A percentile compares a stretch with the other conserved stretches of the same genome.
phyloP scores from a whole-genome alignment of 2,888 invertebrate species.

The Amblyteles armatorius region DNA sequence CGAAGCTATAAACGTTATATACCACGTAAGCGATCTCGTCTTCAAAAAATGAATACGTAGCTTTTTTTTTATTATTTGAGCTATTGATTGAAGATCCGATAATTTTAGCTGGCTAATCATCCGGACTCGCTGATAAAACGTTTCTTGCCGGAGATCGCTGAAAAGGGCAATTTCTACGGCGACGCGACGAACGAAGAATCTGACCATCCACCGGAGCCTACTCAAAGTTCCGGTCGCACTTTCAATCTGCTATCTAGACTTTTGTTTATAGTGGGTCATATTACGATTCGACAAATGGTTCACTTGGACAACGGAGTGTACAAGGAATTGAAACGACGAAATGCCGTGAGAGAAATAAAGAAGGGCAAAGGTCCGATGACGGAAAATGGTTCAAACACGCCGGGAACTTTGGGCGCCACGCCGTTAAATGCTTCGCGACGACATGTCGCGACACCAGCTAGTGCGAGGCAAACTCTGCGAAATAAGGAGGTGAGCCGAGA shows the following conservation, averaged over 20 bases:
- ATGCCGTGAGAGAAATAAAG: slow-evolving; percentile 82
- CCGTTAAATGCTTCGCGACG: slow-evolving; percentile 17
- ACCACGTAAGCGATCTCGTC: slow-evolving; percentile 83
- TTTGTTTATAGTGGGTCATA: slow-evolving; percentile 89
- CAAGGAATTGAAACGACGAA: slow-evolving; percentile 91
- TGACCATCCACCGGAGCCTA: slow-evolving; percentile 36
- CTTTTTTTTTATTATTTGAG: background rate
- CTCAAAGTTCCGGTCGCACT: slow-evolving; percentile 35
- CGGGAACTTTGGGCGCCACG: slow-evolving; percentile 49
- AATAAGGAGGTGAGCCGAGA: slow-evolving; percentile 71
- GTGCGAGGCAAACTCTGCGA: slow-evolving; percentile 72
- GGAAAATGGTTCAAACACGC: background rate
- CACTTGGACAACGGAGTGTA: slow-evolving; percentile 94
- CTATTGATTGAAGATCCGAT: background rate
- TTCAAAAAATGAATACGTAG: slow-evolving; percentile 43
- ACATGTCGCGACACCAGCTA: slow-evolving; percentile 61
- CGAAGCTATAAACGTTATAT: slow-evolving; percentile 87
- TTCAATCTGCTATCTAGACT: slow-evolving; percentile 83
- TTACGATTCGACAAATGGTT: slow-evolving; percentile 92
- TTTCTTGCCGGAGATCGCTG: slow-evolving; percentile 70
- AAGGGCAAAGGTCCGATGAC: slow-evolving; percentile 78
- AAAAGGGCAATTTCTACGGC: slow-evolving; percentile 68
- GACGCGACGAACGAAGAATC: slow-evolving; percentile 39
- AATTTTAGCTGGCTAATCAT: slow-evolving; percentile 86
- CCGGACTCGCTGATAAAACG: slow-evolving; percentile 85